Base-by-base conservation (phyloP, 2,888 invertebrate genomes). In the Keiferia lycopersicella region DNA sequence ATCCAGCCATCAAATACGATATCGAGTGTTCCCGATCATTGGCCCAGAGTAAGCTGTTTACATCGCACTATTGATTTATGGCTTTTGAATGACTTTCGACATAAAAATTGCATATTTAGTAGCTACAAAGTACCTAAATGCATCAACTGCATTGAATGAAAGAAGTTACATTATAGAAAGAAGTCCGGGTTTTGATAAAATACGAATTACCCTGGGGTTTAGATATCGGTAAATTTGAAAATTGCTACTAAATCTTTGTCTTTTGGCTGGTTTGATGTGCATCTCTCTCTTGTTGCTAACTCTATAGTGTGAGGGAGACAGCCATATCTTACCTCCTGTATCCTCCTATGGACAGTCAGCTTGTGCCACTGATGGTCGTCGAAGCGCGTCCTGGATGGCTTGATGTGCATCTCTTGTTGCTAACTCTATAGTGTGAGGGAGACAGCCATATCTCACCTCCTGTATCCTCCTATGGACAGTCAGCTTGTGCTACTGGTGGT, bases 361-460 rank as follows among this genome's bases (percentile, higher is more conserved):
- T 96, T 97, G 86, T 98, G 98, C 98, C 98, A 98, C 83, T 97
- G 97, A 87, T 98, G 98, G 87, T 98, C 98, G 82, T 98, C 98
- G 84, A 98, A 98, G 61, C 98, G 94, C 34, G 98, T 95, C 86
- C 95, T 95, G 59, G 96, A 94, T 0, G 98, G 97, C 81, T 96
- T 97, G 76, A 98, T 96, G 80, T 95, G 96, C 93, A 97, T 95
- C 91, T 97, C 97, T 81, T 97, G 95, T 80, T 96, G n/a, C n/a
- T n/a, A n/a, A n/a, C n/a, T n/a, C n/a, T n/a, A n/a, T n/a, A 26
- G 26, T 4, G 26, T 26, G 26, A 26, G 26, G 2, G 26, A 26
- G 26, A 26, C 26, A 26, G 26, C 26, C 6, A 26, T 26, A 26
- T 26, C 26, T 45, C 84, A 97, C 97, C 95, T 98, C 98, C 86